phyloP scores from a whole-genome alignment of 1,140 invertebrate species.

The Melipona quadrifasciata region DNA sequence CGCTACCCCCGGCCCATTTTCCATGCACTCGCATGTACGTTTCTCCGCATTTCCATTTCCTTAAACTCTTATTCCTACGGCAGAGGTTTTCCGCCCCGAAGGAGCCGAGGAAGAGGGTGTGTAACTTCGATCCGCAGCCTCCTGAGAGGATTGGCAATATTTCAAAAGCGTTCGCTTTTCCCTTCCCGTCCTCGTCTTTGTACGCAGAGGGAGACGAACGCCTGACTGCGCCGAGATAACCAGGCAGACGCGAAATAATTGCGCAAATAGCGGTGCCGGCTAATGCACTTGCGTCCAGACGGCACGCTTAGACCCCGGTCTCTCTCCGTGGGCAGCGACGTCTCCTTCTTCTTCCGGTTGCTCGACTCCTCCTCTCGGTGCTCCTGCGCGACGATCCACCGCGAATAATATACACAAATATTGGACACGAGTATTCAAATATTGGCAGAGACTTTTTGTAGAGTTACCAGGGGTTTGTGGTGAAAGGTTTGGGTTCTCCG shows the following conservation, averaged over 20 bases:
- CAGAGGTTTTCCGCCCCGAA: slow-evolving; percentile 23
- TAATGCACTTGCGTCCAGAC: slow-evolving; percentile 2
- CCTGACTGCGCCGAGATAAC: slow-evolving; percentile 26
- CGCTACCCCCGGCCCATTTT: neutral
- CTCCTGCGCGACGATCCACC: too few relatives aligned
- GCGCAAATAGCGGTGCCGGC: neutral
- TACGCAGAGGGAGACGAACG: neutral
- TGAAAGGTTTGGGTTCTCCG: too few relatives aligned
- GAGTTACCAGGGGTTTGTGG: too few relatives aligned
- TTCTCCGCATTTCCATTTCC: slow-evolving; percentile 62
- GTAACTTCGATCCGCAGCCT: slow-evolving; percentile 45
- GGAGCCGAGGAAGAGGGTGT: slow-evolving; percentile 17
- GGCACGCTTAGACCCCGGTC: neutral
- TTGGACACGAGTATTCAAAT: neutral
- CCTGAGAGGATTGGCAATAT: slow-evolving; percentile 69
- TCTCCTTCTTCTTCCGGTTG: neutral
- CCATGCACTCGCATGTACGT: slow-evolving; percentile 28
- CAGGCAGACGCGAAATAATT: neutral
- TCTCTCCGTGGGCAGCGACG: neutral
- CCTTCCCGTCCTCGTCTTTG: slow-evolving; percentile 22
- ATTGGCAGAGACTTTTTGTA: neutral
- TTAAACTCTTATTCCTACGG: slow-evolving; percentile 62
- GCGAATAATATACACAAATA: neutral
- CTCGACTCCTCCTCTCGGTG: neutral
- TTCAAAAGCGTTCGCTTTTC: slow-evolving; percentile 63